phyloP scores from a whole-genome alignment of 2,797 vertebrate genomes.

The Setipinna tenuifilis region DNA sequence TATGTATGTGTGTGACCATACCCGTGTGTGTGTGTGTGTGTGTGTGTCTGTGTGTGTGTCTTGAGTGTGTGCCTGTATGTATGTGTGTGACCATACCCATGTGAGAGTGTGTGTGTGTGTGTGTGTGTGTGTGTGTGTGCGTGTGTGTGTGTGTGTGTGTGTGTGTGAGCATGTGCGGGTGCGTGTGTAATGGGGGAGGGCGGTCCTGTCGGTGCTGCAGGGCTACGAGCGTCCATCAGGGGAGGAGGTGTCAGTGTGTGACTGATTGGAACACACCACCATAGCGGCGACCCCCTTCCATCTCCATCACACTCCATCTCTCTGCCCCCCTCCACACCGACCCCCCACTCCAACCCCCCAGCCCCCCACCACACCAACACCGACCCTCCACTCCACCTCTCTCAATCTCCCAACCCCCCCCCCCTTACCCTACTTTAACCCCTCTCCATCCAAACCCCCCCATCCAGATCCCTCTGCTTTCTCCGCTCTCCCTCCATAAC shows the following conservation, averaged over 20 bases:
- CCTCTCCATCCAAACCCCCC: background rate
- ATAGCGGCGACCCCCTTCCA: constrained; percentile 57
- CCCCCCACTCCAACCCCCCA: constrained; percentile 12
- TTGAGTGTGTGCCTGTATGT: too few species aligned
- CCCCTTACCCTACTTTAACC: background rate
- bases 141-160: background rate
- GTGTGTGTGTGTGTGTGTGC: too few species aligned
- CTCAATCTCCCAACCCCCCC: background rate
- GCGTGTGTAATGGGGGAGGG: constrained; percentile 40
- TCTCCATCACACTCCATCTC: constrained; percentile 1
- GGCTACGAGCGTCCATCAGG: constrained; percentile 9
- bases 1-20: too few species aligned
- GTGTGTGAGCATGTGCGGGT: background rate
- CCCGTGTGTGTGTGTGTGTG: too few species aligned
- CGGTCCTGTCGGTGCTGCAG: constrained; percentile 53
- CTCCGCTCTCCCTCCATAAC: too few species aligned
- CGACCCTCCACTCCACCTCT: constrained; percentile 51
- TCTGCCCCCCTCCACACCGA: background rate
- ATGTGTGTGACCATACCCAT: too few species aligned
- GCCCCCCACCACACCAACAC: too few species aligned
- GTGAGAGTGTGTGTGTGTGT: too few species aligned
- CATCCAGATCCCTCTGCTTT: too few species aligned
- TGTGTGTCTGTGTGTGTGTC: too few species aligned
- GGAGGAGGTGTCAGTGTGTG: constrained; percentile 52
- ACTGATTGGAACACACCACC: constrained; percentile 69